These are phyloP conservation scores for Mohoua ochrocephala DNA, from an alignment of 2,113 vertebrate species.

Conservation along the genomic window DNA sequence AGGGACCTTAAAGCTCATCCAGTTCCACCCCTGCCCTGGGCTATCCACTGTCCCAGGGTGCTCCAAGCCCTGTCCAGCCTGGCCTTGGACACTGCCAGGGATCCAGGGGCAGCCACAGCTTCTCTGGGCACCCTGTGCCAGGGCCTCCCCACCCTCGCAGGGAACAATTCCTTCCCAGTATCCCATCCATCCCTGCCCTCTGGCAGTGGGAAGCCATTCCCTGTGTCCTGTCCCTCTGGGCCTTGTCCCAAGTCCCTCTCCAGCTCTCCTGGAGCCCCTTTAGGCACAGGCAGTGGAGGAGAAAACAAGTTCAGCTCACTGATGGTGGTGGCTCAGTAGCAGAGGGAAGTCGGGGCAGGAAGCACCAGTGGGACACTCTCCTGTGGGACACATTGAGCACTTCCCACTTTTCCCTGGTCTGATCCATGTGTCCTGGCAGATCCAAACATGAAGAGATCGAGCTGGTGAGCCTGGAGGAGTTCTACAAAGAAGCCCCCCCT, in stretches of 20 bases:
- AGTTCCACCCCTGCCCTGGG: rapidly evolving
- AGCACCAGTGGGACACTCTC: not conserved
- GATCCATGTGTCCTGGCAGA: constrained; percentile 48
- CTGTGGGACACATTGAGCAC: rapidly evolving
- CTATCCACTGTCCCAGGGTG: rapidly evolving
- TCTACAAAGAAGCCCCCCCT: constrained; percentile 85
- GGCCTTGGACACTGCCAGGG: not conserved
- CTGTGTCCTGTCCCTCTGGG: rapidly evolving
- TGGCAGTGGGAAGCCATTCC: not conserved
- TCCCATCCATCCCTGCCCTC: rapidly evolving
- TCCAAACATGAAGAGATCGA: constrained; percentile 98
- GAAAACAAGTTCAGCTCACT: not conserved
- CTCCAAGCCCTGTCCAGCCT: not conserved
- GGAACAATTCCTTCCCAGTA: not conserved
- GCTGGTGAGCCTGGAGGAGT: constrained; percentile 89
- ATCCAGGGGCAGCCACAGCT: not conserved
- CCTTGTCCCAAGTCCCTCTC: not conserved
- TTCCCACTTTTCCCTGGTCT: not conserved
- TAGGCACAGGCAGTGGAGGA: not conserved
- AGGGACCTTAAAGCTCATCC: rapidly evolving
- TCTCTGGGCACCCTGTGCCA: not conserved
- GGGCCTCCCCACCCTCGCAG: not conserved
- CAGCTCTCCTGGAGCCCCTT: not conserved
- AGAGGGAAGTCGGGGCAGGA: not conserved
- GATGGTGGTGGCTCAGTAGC: rapidly evolving